These are phyloP conservation scores for Oenanthe oenanthe DNA, from an alignment of 2,113 vertebrate genomes.

Conservation along the genomic window DNA sequence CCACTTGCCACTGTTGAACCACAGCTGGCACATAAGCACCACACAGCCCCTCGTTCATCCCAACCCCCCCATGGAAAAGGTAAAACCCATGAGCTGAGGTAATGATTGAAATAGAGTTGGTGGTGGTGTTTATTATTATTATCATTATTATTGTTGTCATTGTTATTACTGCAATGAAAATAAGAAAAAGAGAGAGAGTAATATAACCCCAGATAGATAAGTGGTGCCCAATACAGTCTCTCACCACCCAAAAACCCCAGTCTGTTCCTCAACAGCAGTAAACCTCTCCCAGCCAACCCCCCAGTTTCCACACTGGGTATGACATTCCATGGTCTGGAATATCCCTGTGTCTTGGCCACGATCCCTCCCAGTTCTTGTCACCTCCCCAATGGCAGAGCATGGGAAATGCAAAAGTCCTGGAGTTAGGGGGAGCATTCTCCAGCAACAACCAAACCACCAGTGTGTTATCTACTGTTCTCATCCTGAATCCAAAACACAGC, in stretches of 20 bases:
- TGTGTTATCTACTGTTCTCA: neutral
- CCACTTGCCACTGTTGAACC: neutral
- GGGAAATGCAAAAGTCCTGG: neutral
- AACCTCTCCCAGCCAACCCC: neutral
- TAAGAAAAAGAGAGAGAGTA: neutral
- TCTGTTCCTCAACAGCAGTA: neutral
- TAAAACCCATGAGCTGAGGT: neutral
- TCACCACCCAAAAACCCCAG: neutral
- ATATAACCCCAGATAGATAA: neutral
- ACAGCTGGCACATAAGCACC: neutral
- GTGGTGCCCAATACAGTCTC: neutral
- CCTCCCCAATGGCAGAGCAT: neutral
- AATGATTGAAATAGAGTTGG: neutral
- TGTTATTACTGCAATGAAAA: neutral
- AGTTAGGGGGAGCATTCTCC: neutral
- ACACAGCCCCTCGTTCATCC: neutral
- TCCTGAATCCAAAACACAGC: neutral
- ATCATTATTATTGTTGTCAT: neutral
- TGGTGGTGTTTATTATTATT: neutral
- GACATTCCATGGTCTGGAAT: neutral
- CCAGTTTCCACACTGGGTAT: neutral
- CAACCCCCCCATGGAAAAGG: neutral
- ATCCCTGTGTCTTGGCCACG: neutral
- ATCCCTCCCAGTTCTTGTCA: neutral
- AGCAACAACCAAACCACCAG: neutral